Conservation (phyloP, 2,888 invertebrate genomes). For the Anthrax anthrax region DNA sequence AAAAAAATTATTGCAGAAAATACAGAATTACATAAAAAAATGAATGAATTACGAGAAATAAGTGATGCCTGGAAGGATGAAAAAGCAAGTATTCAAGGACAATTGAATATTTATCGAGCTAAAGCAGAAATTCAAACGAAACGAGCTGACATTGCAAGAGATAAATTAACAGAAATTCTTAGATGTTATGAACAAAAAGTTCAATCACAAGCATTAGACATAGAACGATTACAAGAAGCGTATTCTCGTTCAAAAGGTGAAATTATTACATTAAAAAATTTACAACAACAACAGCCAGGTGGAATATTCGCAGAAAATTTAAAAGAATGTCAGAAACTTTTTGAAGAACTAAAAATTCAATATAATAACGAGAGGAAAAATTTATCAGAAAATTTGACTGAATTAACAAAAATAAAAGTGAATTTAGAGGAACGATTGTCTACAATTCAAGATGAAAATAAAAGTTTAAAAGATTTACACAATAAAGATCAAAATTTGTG, state of each 20-base stretch:
- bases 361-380: slow-evolving; percentile 54
- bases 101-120: slow-evolving; percentile 26
- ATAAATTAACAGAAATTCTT: slow-evolving; percentile 58
- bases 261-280: slow-evolving; percentile 22
- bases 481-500: slow-evolving; percentile 14
- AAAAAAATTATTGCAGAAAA: slow-evolving; percentile 59
- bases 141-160: slow-evolving; percentile 53
- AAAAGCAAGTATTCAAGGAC: slow-evolving; percentile 28
- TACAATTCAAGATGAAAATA: slow-evolving; percentile 15
- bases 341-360: slow-evolving; percentile 60
- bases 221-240: slow-evolving; percentile 31
- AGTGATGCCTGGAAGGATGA: slow-evolving; percentile 33
- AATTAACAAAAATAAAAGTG: slow-evolving; percentile 12
- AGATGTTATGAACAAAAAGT: slow-evolving; percentile 60
- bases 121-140: slow-evolving; percentile 38
- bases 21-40: slow-evolving; percentile 41
- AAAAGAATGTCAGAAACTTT: slow-evolving; percentile 57
- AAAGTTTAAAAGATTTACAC: slow-evolving; percentile 17
- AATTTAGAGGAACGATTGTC: slow-evolving; percentile 10
- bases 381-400: slow-evolving; percentile 28
- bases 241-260: slow-evolving; percentile 30
- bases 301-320: slow-evolving; percentile 43
- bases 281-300: slow-evolving; percentile 17
- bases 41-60: slow-evolving; percentile 37
- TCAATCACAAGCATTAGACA: slow-evolving; percentile 31